Percentiles rank a stretch among this genome's conserved stretches.
Evolutionary conservation across 1,140 invertebrate genomes (phyloP).

Genomic region (Sycophaga agraensis): DNA sequence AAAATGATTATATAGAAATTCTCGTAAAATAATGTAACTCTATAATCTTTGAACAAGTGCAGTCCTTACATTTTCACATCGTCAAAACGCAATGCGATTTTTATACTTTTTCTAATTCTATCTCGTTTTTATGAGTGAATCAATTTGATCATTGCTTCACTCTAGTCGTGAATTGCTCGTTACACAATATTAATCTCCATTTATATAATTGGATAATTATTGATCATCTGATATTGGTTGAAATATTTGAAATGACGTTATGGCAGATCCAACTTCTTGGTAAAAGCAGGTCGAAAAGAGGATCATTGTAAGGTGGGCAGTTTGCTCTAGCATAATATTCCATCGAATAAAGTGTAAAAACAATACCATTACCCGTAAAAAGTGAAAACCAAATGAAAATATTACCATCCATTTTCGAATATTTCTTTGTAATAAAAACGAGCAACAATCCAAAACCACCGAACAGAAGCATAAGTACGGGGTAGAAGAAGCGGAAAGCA

Average conservation of each 20-base stretch:
- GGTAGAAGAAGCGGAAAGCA: constrained; percentile 82
- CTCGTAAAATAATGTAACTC: no score
- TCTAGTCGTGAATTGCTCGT: no score
- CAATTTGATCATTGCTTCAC: no score
- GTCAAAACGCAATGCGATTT: no score
- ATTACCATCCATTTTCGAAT: constrained; percentile 66
- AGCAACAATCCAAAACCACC: constrained; percentile 62
- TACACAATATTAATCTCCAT: no score
- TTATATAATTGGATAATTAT: no score
- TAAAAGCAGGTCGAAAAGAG: constrained; percentile 54
- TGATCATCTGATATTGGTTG: background rate
- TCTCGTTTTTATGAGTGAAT: no score
- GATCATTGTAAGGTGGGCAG: constrained; percentile 62
- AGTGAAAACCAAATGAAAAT: constrained; percentile 79
- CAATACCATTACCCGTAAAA: constrained; percentile 74
- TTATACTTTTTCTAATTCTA: no score
- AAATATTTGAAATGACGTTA: background rate
- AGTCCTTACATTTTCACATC: no score
- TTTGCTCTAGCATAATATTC: constrained; percentile 84
- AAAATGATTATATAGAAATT: no score
- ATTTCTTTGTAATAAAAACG: constrained; percentile 61
- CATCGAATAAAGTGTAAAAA: constrained; percentile 78
- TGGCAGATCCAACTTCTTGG: constrained; percentile 65
- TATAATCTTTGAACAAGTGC: no score
- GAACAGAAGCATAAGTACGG: constrained; percentile 76